Conservation (phyloP, 2,113 vertebrate genomes). For the Copsychus sechellarum region DNA sequence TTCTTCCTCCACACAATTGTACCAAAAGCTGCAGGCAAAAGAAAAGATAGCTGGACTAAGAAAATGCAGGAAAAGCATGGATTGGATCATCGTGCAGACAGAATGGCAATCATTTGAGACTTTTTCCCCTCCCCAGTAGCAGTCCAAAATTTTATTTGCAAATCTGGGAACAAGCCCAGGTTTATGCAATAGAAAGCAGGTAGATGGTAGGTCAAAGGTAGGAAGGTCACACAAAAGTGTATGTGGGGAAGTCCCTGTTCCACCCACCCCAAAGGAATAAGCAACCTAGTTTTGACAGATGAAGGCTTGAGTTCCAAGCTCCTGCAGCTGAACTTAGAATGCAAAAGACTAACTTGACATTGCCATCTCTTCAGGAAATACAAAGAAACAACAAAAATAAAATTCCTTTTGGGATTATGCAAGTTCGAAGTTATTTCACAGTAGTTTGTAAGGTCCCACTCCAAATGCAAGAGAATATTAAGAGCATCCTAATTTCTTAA, state of each 20-base stretch:
- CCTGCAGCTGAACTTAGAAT: neutral
- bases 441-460: neutral
- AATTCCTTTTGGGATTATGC: neutral
- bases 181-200: neutral
- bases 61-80: neutral
- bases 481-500: neutral
- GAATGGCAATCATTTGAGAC: neutral
- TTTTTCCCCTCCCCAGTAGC: neutral
- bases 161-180: neutral
- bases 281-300: neutral
- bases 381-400: neutral
- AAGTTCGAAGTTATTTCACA: neutral
- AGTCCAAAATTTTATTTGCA: neutral
- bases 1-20: neutral
- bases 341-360: neutral
- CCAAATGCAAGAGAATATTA: neutral
- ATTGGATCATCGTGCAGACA: neutral
- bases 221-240: neutral
- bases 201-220: neutral
- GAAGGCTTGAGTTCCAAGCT: neutral
- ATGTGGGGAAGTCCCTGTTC: neutral
- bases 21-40: neutral
- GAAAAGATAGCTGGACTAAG: neutral
- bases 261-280: neutral
- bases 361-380: neutral